A percentile compares a stretch with the other conserved stretches of the same genome.
Conservation (phyloP, 2,888 invertebrate species). For the Cerceris ruficornis region DNA sequence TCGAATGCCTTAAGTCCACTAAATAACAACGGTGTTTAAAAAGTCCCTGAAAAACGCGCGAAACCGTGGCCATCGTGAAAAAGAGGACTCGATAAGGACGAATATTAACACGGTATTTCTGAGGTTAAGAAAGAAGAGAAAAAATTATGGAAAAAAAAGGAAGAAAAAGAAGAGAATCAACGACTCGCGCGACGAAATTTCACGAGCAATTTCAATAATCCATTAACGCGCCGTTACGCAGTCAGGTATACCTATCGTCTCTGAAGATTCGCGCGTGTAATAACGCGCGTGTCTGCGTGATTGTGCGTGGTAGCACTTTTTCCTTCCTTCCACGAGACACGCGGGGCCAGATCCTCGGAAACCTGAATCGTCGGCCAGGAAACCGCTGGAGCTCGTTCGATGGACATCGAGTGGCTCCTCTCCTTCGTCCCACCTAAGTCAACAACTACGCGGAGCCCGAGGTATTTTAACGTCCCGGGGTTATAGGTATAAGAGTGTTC, state of each 20-base stretch:
- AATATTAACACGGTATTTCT: no score
- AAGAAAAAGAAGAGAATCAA: not conserved
- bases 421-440: conserved; percentile 66
- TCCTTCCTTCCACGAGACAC: conserved; percentile 8
- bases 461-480: conserved; percentile 57
- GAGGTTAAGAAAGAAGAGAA: no score
- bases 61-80: no score
- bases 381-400: conserved; percentile 59
- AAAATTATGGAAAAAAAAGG: not conserved
- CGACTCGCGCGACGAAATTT: not conserved
- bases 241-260: not conserved
- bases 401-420: conserved; percentile 64
- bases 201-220: conserved; percentile 3
- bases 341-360: conserved; percentile 36
- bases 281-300: conserved; percentile 8
- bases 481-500: conserved; percentile 49
- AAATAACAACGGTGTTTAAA: no score
- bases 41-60: no score
- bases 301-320: conserved; percentile 40
- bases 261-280: conserved; percentile 25
- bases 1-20: no score
- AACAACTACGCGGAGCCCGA: conserved; percentile 50
- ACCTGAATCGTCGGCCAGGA: conserved; percentile 58
- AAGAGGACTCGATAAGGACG: no score
- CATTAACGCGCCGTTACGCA: not conserved